Base-by-base conservation (phyloP, 2,888 invertebrate genomes). In the Caprella mutica region DNA sequence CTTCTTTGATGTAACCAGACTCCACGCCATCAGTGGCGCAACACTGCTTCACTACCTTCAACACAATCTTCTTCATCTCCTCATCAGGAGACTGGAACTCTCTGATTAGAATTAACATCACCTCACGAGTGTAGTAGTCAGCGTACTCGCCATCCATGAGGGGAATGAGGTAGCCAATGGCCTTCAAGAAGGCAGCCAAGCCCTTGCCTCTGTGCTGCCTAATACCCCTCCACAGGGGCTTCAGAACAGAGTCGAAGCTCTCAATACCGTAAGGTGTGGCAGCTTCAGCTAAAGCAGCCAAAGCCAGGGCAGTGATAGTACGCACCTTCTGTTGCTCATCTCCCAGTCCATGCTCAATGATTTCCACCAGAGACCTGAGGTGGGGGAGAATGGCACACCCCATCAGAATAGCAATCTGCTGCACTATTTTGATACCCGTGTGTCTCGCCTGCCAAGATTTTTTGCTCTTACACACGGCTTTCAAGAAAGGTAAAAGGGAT, bases 91-190 rank as follows among this genome's bases (percentile, higher is more conserved):
- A 97, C 75, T 96, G 96, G 74, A 99, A 99, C 78, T 99, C 98
- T 74, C 98, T 82, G 69, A 98, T 97, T 26, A 99, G 78, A 73
- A 98, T 98, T 74, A 93, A 77, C 94, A 94, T 94, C 72, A 96
- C 98, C 84, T 99, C 98, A 68, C 96, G 81, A 1, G 98, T 99
- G 72, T 99, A 98, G 74, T 98, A 98, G 74, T 96, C 97, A 0
- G 98, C 98, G 71, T 98, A 99, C 75, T 99, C 98, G 56, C 96
- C 96, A 71, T 99, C 98, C 98, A 99, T 99, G 63, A 99, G 80
- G 0, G 98, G 98, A 68, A 99, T 99, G 52, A 99, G 79, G 72
- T 97, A 98, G 65, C 98, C 98, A 72, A 99, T 98, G 48, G 98
- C 98, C 74, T 99, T 98, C 61, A 98, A 77, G 76, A 98, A 98